Base-by-base conservation (phyloP, 2,888 invertebrate genomes). In the Idaea aversata region DNA sequence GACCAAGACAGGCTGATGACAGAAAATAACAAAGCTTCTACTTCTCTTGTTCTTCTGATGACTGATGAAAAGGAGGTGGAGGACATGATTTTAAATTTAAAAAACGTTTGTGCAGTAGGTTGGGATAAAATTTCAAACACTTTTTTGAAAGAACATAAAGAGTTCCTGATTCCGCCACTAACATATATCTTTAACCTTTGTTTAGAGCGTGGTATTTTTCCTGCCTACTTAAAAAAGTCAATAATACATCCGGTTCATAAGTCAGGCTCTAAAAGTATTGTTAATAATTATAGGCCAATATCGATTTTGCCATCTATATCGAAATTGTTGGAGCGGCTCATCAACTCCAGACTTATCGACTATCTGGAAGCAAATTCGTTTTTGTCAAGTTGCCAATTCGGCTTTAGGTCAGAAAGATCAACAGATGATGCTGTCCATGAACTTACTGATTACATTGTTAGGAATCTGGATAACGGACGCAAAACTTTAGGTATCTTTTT, bases 261-360 rank as follows among this genome's bases (percentile, higher is more conserved):
- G 61, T 38, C 36, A 15, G 69, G 69, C 13, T 25, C 57, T 13
- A 61, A 62, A 25, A 59, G 64, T 16, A 15, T 16, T 63, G 61
- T 68, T 34, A 65, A 58, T 57, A 68, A 68, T 57, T 68, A 70
- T 57, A n/a, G n/a, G n/a, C n/a, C n/a, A n/a, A n/a, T n/a, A n/a
- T n/a, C n/a, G n/a, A n/a, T n/a, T n/a, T n/a, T 57, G 69, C 5
- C 70, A 68, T 3, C 67, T 68, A n/a, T 67, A 10, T 71, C 71
- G 6, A 71, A 71, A 59, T 61, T 71, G 16, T 57, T 69, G n/a
- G 69, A 71, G 64, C 59, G 59, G 58, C 4, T 69, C 5, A 57
- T 69, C 5, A 69, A 68, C 38, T 63, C 36, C 6, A 58, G 69
- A 47, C 61, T 68, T 15, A 59, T 67, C n/a, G 63, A 62, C 10